A percentile compares a stretch with the other conserved stretches of the same genome.
Conservation (phyloP, 2,888 invertebrate genomes). For the Hemistola chrysoprasaria region DNA sequence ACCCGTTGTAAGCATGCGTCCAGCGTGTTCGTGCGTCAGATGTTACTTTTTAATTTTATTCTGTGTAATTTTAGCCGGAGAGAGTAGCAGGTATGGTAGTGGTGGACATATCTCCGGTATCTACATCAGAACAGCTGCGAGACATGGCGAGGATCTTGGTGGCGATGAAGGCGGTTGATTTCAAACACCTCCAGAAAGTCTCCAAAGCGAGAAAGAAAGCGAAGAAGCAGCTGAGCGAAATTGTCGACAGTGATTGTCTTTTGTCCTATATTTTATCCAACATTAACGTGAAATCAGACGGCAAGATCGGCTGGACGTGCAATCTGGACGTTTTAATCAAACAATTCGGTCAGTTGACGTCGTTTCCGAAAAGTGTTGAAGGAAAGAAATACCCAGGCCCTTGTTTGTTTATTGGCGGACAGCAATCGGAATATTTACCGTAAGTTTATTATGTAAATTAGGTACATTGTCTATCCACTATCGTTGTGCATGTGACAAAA, state of each 20-base stretch:
- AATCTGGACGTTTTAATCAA: constrained; percentile 87
- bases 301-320: constrained; percentile 85
- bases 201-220: constrained; percentile 41
- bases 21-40: too few relatives aligned
- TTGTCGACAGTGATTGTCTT: constrained; percentile 77
- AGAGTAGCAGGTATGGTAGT: constrained; percentile 84
- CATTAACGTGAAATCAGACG: constrained; percentile 65
- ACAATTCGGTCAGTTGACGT: constrained; percentile 83
- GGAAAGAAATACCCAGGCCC: constrained; percentile 81
- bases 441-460: constrained; percentile 61
- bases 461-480: too few relatives aligned
- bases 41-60: constrained; percentile 4
- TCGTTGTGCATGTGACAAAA: too few relatives aligned
- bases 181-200: constrained; percentile 44
- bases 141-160: constrained; percentile 81
- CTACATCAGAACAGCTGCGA: constrained; percentile 74
- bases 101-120: constrained; percentile 85
- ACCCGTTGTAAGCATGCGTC: too few relatives aligned
- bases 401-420: constrained; percentile 92
- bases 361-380: constrained; percentile 79
- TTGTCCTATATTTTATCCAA: constrained; percentile 79
- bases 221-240: constrained; percentile 40
- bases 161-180: constrained; percentile 54
- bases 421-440: constrained; percentile 89
- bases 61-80: constrained; percentile 73